Evolutionary conservation across 1,140 invertebrate species (phyloP), one percentile per base, ranked within the genome.

Genomic region (Zaprionus kolodkinae): DNA sequence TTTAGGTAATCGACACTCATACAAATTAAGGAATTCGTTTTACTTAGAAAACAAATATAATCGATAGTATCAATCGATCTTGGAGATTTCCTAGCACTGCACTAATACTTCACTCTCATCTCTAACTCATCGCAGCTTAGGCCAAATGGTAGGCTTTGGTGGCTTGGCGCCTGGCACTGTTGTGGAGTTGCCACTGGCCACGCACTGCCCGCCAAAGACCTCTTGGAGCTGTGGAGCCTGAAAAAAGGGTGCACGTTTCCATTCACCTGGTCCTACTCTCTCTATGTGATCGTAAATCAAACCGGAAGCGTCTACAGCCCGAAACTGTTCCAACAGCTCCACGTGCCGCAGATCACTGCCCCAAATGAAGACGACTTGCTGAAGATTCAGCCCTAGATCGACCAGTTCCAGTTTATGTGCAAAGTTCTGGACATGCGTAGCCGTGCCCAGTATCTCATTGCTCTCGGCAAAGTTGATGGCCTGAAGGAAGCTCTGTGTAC

Each of bases 281-380:
- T 97, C 96, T 50, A 97, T 95, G 87, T 96, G 97, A 91, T 99
- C 98, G 91, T 98, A 98, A 80, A 99, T 98, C 13, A 99, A 95
- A 13, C 96, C 98, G 82, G 98, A 96, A 10, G 98, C 94, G 10
- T 97, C 97, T 43, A 97, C 93, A 69, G 96, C 94, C 86, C 98
- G 98, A 0, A 99, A 94, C 81, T 96, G 95, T 72, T 96, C 95
- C 40, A 98, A 96, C 1, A 96, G 96, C n/a, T 95, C 94, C 40
- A 95, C 95, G 91, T 97, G 95, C 74, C 98, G 97, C 79, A 98
- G 97, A 89, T 98, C 97, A 85, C 98, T 97, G 2, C 98, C 98
- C 98, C 98, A 99, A 81, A 97, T 97, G 91, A 99, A 99, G 43
- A 98, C 95, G 0, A 98, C 95, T 17, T 99, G 94, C 11, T 96